phyloP scores from a whole-genome alignment of 2,797 vertebrate species.

The Pantherophis vulpinus region DNA sequence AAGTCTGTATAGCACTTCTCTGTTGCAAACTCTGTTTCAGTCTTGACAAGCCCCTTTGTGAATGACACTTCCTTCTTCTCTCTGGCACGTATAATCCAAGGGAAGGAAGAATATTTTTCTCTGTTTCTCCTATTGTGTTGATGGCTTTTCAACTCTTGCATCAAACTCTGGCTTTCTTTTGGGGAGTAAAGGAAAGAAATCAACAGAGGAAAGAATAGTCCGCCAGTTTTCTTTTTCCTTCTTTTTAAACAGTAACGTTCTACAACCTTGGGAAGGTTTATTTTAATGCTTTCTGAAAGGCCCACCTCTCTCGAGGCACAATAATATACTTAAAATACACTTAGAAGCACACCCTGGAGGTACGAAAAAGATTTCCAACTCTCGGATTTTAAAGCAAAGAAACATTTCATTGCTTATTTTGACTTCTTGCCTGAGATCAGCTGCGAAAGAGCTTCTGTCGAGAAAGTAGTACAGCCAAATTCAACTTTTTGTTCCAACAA shows the following conservation, averaged over 20 bases:
- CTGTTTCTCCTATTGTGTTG: neutral
- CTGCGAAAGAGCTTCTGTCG: conserved; percentile 66
- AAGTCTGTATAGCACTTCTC: neutral
- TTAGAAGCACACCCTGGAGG: conserved; percentile 48
- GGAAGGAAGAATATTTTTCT: neutral
- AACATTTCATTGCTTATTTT: conserved; percentile 67
- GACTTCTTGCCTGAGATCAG: conserved; percentile 62
- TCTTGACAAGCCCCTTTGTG: neutral
- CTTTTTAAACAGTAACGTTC: neutral
- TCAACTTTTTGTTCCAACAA: conserved; percentile 57
- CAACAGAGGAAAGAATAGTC: neutral
- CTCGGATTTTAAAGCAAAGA: conserved; percentile 38
- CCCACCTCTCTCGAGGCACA: conserved; percentile 50
- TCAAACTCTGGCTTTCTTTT: neutral
- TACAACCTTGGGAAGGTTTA: neutral
- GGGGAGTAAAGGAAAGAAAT: neutral
- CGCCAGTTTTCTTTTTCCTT: neutral
- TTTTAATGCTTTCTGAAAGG: conserved; percentile 2
- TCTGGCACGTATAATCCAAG: neutral
- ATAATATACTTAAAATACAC: conserved; percentile 58
- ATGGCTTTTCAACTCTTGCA: neutral
- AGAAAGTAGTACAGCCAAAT: conserved; percentile 55
- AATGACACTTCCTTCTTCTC: neutral
- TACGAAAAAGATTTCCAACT: conserved; percentile 55
- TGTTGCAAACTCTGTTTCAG: neutral